Base-by-base conservation (phyloP, 2,797 vertebrate genomes). In the Nasua narica region DNA sequence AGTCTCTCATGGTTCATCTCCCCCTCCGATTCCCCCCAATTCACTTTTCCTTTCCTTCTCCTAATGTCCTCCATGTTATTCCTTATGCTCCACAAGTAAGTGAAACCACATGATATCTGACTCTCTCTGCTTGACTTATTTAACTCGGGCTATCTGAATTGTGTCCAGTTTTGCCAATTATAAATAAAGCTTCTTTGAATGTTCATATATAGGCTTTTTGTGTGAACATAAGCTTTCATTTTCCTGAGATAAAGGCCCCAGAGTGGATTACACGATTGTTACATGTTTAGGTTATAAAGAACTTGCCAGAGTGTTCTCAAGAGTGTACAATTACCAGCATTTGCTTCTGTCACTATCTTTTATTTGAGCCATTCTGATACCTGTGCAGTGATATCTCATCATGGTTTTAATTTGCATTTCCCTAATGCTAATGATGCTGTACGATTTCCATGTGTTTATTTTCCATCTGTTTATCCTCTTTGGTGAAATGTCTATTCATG, bases 171-270 rank as follows among this genome's bases (percentile, higher is more conserved):
- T 56, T 88, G n/a, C 18, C 35, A 81, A 14, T 60, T 83, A 91
- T 32, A 89, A 95, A 54, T 87, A 92, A 78, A 88, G 16, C 2
- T 52, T 79, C n/a, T 91, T 65, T 67, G n/a, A 96, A 94, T 46
- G 78, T 82, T 85, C 23, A 37, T 37, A 21, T 81, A 23, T 1
- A 78, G 27, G 9, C 29, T 67, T 90, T 92, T 62, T 76, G 2
- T 88, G 50, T 21, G 37, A 88, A 74, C 40, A 25, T 18, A n/a
- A 70, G 7, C 35, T 87, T 95, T 91, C 23, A 69, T 86, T 95
- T 92, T 62, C 70, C 11, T 82, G 54, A 79, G 15, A 92, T 92
- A 82, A 95, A 92, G 69, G 3, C 2, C 23, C 48, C 8, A 50
- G 40, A 82, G 12, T 43, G 2, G 52, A n/a, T 77, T 67, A 84